Evolutionary conservation across 2,113 vertebrate species (phyloP), one percentile per base, ranked within the genome.

Genomic region (Anser brachyrhynchus): DNA sequence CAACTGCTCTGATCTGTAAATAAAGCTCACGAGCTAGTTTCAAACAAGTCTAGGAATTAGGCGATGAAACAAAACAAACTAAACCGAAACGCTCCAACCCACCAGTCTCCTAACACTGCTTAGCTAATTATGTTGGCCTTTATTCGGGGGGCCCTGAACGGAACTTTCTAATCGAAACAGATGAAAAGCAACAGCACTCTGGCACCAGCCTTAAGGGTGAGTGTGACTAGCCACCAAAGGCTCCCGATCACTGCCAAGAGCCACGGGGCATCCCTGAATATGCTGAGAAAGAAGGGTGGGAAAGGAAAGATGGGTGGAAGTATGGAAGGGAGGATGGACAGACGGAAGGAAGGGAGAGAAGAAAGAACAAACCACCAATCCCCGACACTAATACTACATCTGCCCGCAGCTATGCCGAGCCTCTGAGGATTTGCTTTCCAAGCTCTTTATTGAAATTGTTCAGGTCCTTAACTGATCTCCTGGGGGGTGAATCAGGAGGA

Each of bases 401-500:
- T 96, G 97, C 94, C 97, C 93, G 96, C 72, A 97, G 97, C 95
- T 98, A 93, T 93, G 92, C 94, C 83, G 97, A 97, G 97, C 96
- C 96, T 98, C 97, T 97, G 95, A 97, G 94, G 94, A 95, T 97
- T 95, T 95, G 79, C 96, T 97, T 98, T 97, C 95, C 95, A 97
- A 96, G 97, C 93, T 97, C 87, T 97, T 97, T 95, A 97, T 91
- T 94, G 95, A 98, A 98, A 97, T 96, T 96, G 95, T 97, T 98
- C 97, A 96, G 97, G 95, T 98, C 96, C 98, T 98, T 98, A 97
- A 98, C 98, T 90, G 93, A 98, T 97, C 98, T 97, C 97, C 96
- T 73, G 20, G 57, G 95, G 93, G 75, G 29, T 0, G 4, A 55
- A 84, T 35, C 5, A 6, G 35, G 39, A 51, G 11, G 10, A 21